These are phyloP conservation scores for Gastracanthus pulcherrimus DNA, from an alignment of 2,888 invertebrate species.

Conservation along the genomic window DNA sequence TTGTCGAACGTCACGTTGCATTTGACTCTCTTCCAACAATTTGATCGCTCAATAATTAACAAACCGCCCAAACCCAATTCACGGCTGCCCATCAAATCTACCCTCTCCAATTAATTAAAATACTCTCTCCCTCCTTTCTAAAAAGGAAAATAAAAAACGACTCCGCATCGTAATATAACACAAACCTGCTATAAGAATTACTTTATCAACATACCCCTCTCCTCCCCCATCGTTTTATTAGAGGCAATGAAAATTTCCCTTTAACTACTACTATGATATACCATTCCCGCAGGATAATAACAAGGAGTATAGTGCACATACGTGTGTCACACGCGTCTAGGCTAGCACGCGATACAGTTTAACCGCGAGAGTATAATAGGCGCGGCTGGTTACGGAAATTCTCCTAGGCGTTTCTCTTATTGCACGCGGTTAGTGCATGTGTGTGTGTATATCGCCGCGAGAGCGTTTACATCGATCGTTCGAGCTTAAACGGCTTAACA, in stretches of 20 bases:
- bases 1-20: neutral
- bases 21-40: neutral
- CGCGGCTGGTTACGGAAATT: neutral
- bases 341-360: neutral
- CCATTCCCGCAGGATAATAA: neutral
- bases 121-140: neutral
- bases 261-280: neutral
- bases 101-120: neutral
- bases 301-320: too few relatives aligned
- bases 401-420: neutral
- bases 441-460: neutral
- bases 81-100: neutral
- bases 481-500: constrained; percentile 12
- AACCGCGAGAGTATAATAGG: neutral
- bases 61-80: neutral
- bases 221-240: neutral
- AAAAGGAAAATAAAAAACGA: neutral
- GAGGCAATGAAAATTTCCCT: neutral
- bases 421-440: neutral
- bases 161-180: too few relatives aligned
- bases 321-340: too few relatives aligned
- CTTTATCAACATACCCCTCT: too few relatives aligned
- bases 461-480: neutral
- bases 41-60: neutral
- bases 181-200: too few relatives aligned